Percentiles rank a stretch among this genome's conserved stretches.
Evolutionary conservation across 2,113 vertebrate genomes (phyloP).

Genomic region (Centropus bengalensis): DNA sequence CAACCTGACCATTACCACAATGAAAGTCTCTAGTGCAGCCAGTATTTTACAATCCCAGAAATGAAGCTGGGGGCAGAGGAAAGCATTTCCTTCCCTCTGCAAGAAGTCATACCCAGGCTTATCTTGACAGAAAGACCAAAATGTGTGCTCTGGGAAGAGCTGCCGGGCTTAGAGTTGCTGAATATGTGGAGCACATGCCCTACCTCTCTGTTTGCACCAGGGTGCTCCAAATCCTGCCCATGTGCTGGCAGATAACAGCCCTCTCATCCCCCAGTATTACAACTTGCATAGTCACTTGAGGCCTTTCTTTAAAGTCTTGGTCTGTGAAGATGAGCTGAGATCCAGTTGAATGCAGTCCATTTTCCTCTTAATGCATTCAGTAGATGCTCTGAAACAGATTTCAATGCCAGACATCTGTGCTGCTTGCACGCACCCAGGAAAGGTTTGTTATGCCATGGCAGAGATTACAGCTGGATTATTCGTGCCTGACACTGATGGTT

Average conservation of each 20-base stretch:
- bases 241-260: background rate
- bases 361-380: constrained; percentile 2
- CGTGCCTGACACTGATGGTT: background rate
- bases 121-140: background rate
- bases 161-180: background rate
- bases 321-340: background rate
- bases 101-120: background rate
- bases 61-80: background rate
- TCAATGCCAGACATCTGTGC: constrained; percentile 37
- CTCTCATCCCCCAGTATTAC: background rate
- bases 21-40: background rate
- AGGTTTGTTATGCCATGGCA: background rate
- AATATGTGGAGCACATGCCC: background rate
- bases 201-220: background rate
- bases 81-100: background rate
- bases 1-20: background rate
- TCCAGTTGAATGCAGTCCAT: background rate
- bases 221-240: background rate
- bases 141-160: background rate
- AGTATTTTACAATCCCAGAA: background rate
- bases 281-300: background rate
- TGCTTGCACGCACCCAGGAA: constrained; percentile 1
- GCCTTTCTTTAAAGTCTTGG: constrained; percentile 12
- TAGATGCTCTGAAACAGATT: constrained; percentile 33
- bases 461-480: constrained; percentile 44